Base-by-base conservation (phyloP, 2,888 invertebrate species). In the Lasioglossum oenotherae region DNA sequence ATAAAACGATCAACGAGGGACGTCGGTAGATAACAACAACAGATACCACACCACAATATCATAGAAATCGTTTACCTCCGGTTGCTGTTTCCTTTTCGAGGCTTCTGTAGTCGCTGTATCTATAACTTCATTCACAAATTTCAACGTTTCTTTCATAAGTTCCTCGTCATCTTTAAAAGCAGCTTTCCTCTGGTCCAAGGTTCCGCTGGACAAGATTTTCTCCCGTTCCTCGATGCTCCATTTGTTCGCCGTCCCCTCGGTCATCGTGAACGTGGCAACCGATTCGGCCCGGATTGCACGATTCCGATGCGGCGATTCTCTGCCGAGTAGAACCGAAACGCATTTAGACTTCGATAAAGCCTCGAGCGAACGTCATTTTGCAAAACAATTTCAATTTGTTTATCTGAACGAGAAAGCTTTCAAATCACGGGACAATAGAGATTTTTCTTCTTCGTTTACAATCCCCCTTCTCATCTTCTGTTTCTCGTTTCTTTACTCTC, bases 101-200 rank as follows among this genome's bases (percentile, higher is more conserved):
- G 95, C 96, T 87, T 96, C 96, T 60, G 94, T 92, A 73, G 95
- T 93, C 16, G 96, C 96, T 46, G 94, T 94, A 87, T 95, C 95
- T 87, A 96, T 95, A 80, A 96, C 95, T 81, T 96, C 95, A 84
- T 94, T 94, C 5, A 96, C 95, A 90, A 96, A 96, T 88, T 95
- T 95, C 49, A 94, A 95, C 2, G 96, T 95, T 89, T 95, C 95
- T 88, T 94, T 95, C 94, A 96, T 95, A 14, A 96, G 94, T 84
- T 95, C 95, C 44, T 95, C 95, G 85, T 96, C 95, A 49, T 93
- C 93, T 83, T 93, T 94, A 84, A 95, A 95, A 19, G 94, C 95
- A 73, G 94, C 95, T 85, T 94, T 95, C 67, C 94, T 92, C 81
- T 95, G 93, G 80, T 95, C 95, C 23, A 95, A 87, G 35, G 89